phyloP scores from a whole-genome alignment of 2,797 vertebrate genomes.

The Buphagus erythrorhynchus region DNA sequence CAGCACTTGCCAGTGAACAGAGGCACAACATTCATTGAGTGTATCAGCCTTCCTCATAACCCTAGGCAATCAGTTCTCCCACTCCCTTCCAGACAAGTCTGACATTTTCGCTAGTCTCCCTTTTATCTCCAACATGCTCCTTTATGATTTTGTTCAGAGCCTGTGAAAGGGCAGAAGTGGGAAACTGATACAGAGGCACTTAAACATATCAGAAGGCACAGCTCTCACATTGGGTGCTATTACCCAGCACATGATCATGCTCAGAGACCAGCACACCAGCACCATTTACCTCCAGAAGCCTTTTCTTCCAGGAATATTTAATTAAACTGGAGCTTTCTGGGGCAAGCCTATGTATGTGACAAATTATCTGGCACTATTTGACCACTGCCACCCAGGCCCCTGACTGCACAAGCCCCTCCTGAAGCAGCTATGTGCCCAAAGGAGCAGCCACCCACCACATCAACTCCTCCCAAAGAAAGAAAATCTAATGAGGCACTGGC shows the following conservation, averaged over 20 bases:
- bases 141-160: background rate
- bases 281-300: background rate
- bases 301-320: background rate
- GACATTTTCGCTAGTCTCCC: background rate
- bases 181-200: background rate
- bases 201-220: background rate
- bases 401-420: accelerated
- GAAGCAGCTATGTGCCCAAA: background rate
- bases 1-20: background rate
- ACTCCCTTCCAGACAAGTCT: background rate
- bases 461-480: background rate
- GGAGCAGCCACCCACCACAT: background rate
- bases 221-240: accelerated
- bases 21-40: background rate
- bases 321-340: background rate
- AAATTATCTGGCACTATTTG: too few species aligned
- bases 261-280: background rate
- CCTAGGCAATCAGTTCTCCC: background rate
- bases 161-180: background rate
- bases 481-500: accelerated
- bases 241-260: accelerated
- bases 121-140: background rate
- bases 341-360: accelerated
- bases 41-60: background rate
- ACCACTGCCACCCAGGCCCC: background rate